Base-by-base conservation (phyloP, 2,797 vertebrate genomes). In the Aldrovandia affinis region DNA sequence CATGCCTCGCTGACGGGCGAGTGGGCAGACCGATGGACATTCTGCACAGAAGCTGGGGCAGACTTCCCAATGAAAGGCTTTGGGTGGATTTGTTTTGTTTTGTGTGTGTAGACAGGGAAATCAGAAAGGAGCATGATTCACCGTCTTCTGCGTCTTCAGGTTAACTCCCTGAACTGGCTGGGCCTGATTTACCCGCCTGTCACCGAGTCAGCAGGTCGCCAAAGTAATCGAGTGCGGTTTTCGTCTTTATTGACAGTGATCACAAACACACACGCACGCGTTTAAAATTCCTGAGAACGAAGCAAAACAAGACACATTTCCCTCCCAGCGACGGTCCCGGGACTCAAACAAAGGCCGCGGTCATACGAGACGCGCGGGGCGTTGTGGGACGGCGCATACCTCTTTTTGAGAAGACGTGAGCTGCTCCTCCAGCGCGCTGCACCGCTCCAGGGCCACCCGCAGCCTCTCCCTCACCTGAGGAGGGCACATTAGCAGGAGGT, bases 361-460 rank as follows among this genome's bases (percentile, higher is more conserved):
- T 68, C 14, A 18, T 28, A n/a, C 36, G 6, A 7, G 7, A 22
- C 5, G 9, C 42, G 65, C 47, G 1, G 65, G 7, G 44, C 33
- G 36, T 73, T n/a, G 39, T 54, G 22, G 47, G 65, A 54, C 73
- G 30, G 54, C 1, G 86, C 94, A 87, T 88, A 99, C 98, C 96
- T 99, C 98, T 93, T 98, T 99, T 90, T 98, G 97, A 0, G 97
- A 96, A 75, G 96, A 92, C 33, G 97, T 95, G 81, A 99, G 91
- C 87, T 99, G 97, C 83, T 99, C 98, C 89, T 99, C 98, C 89
- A 99, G 89, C 0, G 95, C 93, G n/a, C 98, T 98, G 91, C 98
- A 99, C 91, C 98, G 94, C 91, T 99, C 98, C 90, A 99, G 93
- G 61, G 98, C 98, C 44, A 99, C 97, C 25, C 98, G 97, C 54